Conservation (phyloP, 2,797 vertebrate genomes). For the Bovichtus variegatus region DNA sequence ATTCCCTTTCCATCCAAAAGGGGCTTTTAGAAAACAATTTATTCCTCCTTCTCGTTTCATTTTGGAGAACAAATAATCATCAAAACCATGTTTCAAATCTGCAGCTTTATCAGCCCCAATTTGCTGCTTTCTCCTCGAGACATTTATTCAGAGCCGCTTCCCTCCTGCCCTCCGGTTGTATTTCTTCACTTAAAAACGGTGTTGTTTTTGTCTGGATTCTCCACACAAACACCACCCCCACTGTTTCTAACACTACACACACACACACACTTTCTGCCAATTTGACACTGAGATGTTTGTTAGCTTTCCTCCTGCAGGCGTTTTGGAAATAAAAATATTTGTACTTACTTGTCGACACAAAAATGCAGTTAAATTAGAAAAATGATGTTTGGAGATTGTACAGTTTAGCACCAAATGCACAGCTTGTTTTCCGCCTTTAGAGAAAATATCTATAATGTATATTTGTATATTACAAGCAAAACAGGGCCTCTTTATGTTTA, state of each 20-base stretch:
- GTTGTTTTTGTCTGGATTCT: slow-evolving; percentile 26
- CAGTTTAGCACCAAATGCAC: neutral
- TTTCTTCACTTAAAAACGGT: slow-evolving; percentile 27
- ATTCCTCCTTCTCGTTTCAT: neutral
- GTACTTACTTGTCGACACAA: slow-evolving; percentile 1
- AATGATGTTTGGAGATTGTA: neutral
- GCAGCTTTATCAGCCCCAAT: slow-evolving; percentile 13
- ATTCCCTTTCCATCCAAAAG: neutral
- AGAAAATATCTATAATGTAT: neutral
- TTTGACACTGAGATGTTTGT: slow-evolving; percentile 34
- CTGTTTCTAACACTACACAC: slow-evolving; percentile 19
- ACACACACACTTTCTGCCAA: slow-evolving; percentile 3
- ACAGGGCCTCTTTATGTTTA: neutral
- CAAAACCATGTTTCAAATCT: neutral
- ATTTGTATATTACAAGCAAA: neutral
- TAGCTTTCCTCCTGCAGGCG: slow-evolving; percentile 32
- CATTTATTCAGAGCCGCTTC: slow-evolving; percentile 3
- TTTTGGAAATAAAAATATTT: slow-evolving; percentile 20
- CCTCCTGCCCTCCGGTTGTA: neutral
- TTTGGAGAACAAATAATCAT: slow-evolving; percentile 18
- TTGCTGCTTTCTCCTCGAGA: neutral
- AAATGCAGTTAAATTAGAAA: slow-evolving; percentile 14
- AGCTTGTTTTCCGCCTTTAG: neutral
- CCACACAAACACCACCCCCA: slow-evolving; percentile 17
- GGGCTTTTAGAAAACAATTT: neutral